Base-by-base conservation (phyloP, 2,888 invertebrate genomes). In the Acrocyrtus sp. region DNA sequence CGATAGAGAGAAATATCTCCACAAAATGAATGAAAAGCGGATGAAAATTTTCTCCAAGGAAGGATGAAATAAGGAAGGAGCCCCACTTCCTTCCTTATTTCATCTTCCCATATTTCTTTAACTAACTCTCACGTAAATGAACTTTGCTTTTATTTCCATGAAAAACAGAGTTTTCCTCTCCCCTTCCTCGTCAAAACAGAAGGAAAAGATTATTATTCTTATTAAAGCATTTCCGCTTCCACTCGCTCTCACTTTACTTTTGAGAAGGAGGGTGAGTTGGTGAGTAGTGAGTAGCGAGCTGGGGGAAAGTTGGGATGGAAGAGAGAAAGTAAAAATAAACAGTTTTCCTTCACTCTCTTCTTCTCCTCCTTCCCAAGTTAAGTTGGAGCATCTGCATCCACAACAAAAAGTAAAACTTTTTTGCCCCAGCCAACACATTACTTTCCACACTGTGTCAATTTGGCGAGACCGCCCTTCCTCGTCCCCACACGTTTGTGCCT, bases 141-240 rank as follows among this genome's bases (percentile, higher is more conserved):
- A 67, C 58, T 67, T 67, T 67, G 58, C 51, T 67, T 58, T 60
- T 60, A 60, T 45, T 47, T 5, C 21, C n/a, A n/a, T n/a, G n/a
- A n/a, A n/a, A n/a, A n/a, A n/a, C n/a, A n/a, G n/a, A n/a, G n/a
- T n/a, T n/a, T n/a, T n/a, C n/a, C n/a, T n/a, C n/a, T n/a, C n/a
- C n/a, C n/a, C n/a, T n/a, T n/a, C n/a, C n/a, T n/a, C n/a, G n/a
- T n/a, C n/a, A n/a, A n/a, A n/a, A n/a, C n/a, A n/a, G n/a, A n/a
- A n/a, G n/a, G n/a, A n/a, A n/a, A n/a, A n/a, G n/a, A n/a, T n/a
- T n/a, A n/a, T n/a, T n/a, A n/a, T n/a, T n/a, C n/a, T n/a, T n/a
- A n/a, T n/a, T n/a, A n/a, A n/a, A n/a, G n/a, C n/a, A n/a, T n/a
- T n/a, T n/a, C n/a, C n/a, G n/a, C n/a, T n/a, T n/a, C n/a, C n/a